A percentile compares a stretch with the other conserved stretches of the same genome.
Evolutionary conservation across 2,888 invertebrate genomes (phyloP).

Genomic region (Pseudolycoriella hygida): DNA sequence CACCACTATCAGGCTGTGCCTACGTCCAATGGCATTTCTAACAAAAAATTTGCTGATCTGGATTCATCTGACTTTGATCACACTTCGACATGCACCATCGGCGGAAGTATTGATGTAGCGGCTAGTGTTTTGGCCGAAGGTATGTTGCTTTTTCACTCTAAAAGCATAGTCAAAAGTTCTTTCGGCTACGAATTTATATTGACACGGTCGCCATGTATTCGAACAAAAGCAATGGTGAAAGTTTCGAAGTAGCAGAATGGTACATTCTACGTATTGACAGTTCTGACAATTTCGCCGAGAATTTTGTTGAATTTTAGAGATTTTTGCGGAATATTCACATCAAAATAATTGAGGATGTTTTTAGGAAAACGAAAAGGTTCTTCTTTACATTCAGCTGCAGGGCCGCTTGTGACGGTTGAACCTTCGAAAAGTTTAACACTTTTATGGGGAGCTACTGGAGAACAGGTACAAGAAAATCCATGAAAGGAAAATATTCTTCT

Average conservation of each 20-base stretch:
- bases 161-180: no score
- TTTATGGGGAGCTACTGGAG: constrained; percentile 89
- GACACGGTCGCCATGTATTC: no score
- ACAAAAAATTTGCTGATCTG: constrained; percentile 19
- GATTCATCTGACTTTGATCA: constrained; percentile 23
- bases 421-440: constrained; percentile 39
- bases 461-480: no score
- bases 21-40: constrained; percentile 29
- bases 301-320: no score
- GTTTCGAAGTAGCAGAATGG: no score
- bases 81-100: constrained; percentile 18
- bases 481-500: no score
- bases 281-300: no score
- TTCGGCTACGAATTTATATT: no score
- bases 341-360: no score
- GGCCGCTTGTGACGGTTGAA: constrained; percentile 14
- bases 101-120: constrained; percentile 13
- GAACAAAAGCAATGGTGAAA: no score
- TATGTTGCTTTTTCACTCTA: background rate
- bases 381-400: constrained; percentile 12
- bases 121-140: constrained; percentile 9
- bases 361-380: constrained; percentile 8
- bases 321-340: no score
- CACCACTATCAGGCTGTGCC: constrained; percentile 84
- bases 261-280: no score